These are phyloP conservation scores for Echinometra lucunter DNA, from an alignment of 53 echinoderm and acorn worm genomes.

Conservation along the genomic window DNA sequence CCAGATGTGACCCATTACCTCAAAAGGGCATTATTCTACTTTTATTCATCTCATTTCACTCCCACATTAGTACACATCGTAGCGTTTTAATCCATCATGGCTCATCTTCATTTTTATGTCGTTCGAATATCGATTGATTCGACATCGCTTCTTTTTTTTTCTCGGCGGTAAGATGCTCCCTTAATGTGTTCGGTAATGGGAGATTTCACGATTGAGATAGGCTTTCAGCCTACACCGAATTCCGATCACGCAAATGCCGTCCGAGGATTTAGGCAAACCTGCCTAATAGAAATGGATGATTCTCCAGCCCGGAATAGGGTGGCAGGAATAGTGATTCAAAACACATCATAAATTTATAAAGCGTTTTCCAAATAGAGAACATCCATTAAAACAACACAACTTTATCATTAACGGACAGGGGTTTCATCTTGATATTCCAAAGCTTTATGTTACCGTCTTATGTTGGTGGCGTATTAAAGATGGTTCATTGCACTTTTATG, in stretches of 20 bases:
- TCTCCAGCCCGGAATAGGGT: background rate
- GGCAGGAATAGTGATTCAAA: background rate
- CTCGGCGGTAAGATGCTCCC: background rate
- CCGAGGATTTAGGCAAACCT: background rate
- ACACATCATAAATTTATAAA: background rate
- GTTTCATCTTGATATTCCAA: background rate
- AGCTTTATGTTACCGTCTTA: background rate
- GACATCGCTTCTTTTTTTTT: background rate
- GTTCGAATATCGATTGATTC: constrained; percentile 53
- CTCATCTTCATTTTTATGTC: background rate
- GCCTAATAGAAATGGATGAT: background rate
- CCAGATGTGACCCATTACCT: background rate
- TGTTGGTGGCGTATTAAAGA: background rate
- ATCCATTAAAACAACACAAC: background rate
- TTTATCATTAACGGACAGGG: background rate
- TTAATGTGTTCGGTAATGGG: constrained; percentile 47
- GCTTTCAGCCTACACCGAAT: constrained; percentile 24
- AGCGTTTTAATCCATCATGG: constrained; percentile 13
- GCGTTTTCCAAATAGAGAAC: background rate
- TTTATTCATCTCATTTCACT: background rate
- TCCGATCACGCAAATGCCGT: constrained; percentile 21
- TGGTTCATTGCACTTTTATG: background rate
- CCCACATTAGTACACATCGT: background rate
- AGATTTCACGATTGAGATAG: constrained; percentile 40
- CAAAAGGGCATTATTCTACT: background rate